Evolutionary conservation across 2,113 vertebrate genomes (phyloP), one percentile per base, ranked within the genome.

Genomic region (Cranoglanis bouderius): DNA sequence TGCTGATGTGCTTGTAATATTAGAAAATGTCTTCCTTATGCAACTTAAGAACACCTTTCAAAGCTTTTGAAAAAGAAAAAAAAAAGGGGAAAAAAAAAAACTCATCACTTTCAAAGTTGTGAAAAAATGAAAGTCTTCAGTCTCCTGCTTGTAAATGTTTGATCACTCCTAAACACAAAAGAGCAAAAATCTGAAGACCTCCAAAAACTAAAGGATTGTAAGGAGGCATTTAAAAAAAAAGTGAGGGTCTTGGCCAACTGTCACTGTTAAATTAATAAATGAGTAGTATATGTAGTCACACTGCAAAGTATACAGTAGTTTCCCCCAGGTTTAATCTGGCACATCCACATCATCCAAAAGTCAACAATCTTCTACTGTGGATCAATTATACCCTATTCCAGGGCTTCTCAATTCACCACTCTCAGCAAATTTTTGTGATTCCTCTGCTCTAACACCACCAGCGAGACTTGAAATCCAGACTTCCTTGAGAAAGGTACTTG

Each of bases 391-490:
- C 29, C 16, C 49, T 53, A 80, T 80, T 80, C 29, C 77, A 51
- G 77, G 2, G 32, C n/a, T 32, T 80, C 77, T 32, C 77, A 32
- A 19, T 32, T 53, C 77, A 53, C 14, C 29, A 9, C 19, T 9
- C 77, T 51, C 77, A 53, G 77, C 77, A 80, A 49, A 80, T 80
- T 80, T 32, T 32, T 80, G 29, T 9, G 29, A 53, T 80, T 80
- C 77, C 77, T 51, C 26, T 53, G 46, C 77, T 80, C 49, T 18
- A 80, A 53, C 29, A 80, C 29, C 49, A 51, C 29, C 77, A 80
- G 29, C 46, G 1, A 32, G 49, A 29, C 29, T 53, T 80, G 77
- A 51, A 80, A 80, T 80, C 77, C 14, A 80, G 77, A 51, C 46
- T 46, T 77, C 21, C 74, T 9, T 46, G 70, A 40, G 74, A 43